These are phyloP conservation scores for Alosa alosa DNA, from an alignment of 2,113 vertebrate genomes.

Conservation along the genomic window DNA sequence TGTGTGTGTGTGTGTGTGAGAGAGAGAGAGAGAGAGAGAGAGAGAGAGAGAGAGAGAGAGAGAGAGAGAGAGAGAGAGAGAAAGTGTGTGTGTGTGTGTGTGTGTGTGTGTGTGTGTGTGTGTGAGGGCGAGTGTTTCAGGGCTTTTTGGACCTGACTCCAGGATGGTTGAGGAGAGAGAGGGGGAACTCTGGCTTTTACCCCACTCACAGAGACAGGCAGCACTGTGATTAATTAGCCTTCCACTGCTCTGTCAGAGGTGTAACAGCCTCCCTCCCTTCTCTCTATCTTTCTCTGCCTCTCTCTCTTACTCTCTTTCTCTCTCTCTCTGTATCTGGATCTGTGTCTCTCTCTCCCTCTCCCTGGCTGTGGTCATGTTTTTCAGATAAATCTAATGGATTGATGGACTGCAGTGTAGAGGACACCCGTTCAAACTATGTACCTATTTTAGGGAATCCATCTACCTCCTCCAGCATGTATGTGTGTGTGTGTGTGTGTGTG, in stretches of 20 bases:
- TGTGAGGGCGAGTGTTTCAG: neutral
- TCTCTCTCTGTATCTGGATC: slow-evolving; percentile 6
- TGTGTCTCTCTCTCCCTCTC: neutral
- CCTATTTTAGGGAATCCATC: slow-evolving; percentile 16
- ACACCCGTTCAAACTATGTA: slow-evolving; percentile 15
- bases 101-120: slow-evolving; percentile 7
- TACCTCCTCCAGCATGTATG: slow-evolving; percentile 8
- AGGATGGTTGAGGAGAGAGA: slow-evolving; percentile 3
- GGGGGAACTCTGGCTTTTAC: neutral
- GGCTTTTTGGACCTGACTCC: neutral
- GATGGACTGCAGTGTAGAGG: slow-evolving; percentile 17
- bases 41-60: too few species aligned
- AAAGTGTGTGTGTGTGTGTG: slow-evolving; percentile 18
- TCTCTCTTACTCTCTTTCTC: slow-evolving; percentile 11
- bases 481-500: slow-evolving; percentile 31
- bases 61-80: neutral
- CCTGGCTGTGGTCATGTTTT: slow-evolving; percentile 4
- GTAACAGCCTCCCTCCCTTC: neutral
- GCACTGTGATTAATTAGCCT: slow-evolving; percentile 28
- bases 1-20: neutral
- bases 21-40: neutral
- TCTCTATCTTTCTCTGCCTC: neutral
- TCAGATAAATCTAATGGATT: slow-evolving; percentile 20
- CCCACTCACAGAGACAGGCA: slow-evolving; percentile 13
- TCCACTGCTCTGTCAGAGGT: slow-evolving; percentile 12